phyloP scores from a whole-genome alignment of 2,797 vertebrate species.

The Adrianichthys oophorus region DNA sequence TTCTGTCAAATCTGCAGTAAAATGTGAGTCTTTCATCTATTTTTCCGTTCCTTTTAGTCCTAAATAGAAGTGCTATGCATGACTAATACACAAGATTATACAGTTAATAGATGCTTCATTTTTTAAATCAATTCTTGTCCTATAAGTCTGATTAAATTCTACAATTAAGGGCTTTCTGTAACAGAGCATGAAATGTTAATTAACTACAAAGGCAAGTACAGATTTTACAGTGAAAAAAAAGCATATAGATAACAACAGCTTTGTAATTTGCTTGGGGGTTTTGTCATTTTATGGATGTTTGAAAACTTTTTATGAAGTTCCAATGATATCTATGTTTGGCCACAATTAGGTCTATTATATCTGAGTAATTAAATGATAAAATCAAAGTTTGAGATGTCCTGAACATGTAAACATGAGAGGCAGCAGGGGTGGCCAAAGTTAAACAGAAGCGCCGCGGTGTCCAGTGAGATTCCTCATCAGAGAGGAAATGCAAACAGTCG shows the following conservation, averaged over 20 bases:
- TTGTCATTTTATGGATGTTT: fast-evolving
- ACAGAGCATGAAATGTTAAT: conserved; percentile 11
- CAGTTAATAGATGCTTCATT: background rate
- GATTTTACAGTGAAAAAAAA: conserved; percentile 2
- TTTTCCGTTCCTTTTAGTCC: background rate
- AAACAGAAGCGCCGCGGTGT: conserved; percentile 4
- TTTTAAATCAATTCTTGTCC: background rate
- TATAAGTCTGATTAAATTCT: background rate
- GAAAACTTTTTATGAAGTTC: background rate
- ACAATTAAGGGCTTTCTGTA: conserved; percentile 2
- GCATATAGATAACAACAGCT: background rate
- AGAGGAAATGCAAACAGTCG: conserved; percentile 12
- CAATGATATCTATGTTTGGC: too few species aligned
- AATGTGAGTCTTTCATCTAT: too few species aligned
- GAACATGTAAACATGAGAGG: conserved; percentile 1
- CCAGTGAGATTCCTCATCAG: conserved; percentile 15
- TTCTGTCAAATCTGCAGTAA: too few species aligned
- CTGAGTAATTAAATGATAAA: too few species aligned
- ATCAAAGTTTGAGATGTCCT: too few species aligned
- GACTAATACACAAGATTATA: conserved; percentile 3
- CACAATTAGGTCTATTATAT: too few species aligned
- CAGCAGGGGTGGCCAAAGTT: background rate
- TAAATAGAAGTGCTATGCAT: background rate
- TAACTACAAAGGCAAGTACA: background rate
- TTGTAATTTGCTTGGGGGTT: background rate